Percentiles rank a stretch among this genome's conserved stretches.
These are phyloP conservation scores for Notoglanidium macrostoma DNA, from an alignment of 2,797 vertebrate genomes.

Conservation along the genomic window DNA sequence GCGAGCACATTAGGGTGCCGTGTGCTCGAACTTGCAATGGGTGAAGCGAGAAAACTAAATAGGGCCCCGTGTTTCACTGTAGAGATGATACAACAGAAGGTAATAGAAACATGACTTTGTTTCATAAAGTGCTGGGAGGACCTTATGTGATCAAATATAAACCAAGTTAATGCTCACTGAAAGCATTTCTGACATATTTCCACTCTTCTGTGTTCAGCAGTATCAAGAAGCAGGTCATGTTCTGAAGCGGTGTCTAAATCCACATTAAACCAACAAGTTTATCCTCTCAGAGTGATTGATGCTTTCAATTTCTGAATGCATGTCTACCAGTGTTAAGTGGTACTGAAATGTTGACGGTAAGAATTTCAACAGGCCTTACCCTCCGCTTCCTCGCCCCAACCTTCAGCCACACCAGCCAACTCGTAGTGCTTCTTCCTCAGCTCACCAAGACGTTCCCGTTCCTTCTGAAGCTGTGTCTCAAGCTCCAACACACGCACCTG, in stretches of 20 bases:
- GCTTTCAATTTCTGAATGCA: not conserved
- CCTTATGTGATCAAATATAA: not conserved
- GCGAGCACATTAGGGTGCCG: not conserved
- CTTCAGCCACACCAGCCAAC: constrained; percentile 90
- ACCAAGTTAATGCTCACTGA: not conserved
- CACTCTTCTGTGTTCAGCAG: not conserved
- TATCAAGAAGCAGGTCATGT: no score
- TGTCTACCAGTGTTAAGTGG: not conserved
- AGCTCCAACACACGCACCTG: constrained; percentile 95
- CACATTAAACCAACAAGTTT: not conserved
- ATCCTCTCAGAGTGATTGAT: not conserved
- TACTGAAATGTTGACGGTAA: not conserved
- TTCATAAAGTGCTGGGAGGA: not conserved
- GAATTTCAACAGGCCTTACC: constrained; percentile 57
- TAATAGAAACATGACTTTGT: not conserved
- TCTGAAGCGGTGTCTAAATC: not conserved
- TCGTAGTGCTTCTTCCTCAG: constrained; percentile 97
- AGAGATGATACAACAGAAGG: not conserved
- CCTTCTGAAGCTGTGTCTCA: constrained; percentile 91
- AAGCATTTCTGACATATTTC: not conserved
- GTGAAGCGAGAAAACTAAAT: not conserved
- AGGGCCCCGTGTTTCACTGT: not conserved
- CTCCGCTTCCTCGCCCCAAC: constrained; percentile 85
- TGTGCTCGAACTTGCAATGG: not conserved
- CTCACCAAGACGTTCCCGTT: constrained; percentile 90